Percentiles rank a stretch among this genome's conserved stretches.
phyloP scores from a whole-genome alignment of 2,797 vertebrate species.

The Furcifer pardalis region DNA sequence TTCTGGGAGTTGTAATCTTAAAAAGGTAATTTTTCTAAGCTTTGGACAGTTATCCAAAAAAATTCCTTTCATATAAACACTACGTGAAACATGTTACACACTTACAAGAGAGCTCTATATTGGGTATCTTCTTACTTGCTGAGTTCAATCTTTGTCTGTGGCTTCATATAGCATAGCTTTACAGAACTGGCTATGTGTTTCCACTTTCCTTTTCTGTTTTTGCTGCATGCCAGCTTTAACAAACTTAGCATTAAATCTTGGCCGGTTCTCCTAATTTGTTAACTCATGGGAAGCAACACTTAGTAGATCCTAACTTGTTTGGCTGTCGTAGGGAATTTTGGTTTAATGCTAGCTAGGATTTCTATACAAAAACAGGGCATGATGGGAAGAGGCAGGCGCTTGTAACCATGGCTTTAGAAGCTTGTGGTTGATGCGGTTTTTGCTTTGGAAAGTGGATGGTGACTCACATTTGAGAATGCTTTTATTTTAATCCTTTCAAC shows the following conservation, averaged over 20 bases:
- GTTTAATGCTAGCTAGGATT: neutral
- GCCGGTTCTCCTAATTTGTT: neutral
- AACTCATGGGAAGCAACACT: neutral
- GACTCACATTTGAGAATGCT: neutral
- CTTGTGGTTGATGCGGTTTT: neutral
- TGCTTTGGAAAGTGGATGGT: neutral
- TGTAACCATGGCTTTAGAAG: neutral
- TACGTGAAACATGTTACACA: neutral
- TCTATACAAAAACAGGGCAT: neutral
- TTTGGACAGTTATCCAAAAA: neutral
- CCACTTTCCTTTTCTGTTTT: neutral
- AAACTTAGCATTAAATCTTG: neutral
- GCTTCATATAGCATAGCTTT: neutral
- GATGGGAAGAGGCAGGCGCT: neutral
- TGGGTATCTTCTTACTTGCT: neutral
- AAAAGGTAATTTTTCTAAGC: neutral
- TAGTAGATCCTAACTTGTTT: neutral
- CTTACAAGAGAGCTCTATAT: neutral
- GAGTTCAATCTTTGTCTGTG: neutral
- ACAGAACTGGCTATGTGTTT: neutral
- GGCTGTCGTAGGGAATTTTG: neutral
- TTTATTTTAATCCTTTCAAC: no score
- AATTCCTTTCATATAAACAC: neutral
- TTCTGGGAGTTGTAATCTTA: neutral
- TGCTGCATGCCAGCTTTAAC: neutral